Percentiles rank a stretch among this genome's conserved stretches.
These are phyloP conservation scores for Tursiops truncatus DNA, from an alignment of 2,113 vertebrate genomes.

Conservation along the genomic window DNA sequence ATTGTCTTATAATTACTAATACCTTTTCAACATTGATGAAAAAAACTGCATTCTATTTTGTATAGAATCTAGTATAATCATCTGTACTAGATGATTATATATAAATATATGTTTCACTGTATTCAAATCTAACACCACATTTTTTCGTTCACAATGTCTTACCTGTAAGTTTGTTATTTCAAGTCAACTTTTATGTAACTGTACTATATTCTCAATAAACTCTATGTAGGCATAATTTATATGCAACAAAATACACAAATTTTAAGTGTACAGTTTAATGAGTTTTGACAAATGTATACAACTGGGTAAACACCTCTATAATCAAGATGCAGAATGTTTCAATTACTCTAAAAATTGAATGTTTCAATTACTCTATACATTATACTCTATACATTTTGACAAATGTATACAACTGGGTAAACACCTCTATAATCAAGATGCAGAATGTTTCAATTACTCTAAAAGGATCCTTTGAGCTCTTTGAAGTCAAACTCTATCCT, in stretches of 20 bases:
- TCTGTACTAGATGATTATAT: not conserved
- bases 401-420: conserved; percentile 42
- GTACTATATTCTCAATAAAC: not conserved
- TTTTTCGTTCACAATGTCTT: not conserved
- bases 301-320: not conserved
- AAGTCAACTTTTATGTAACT: conserved; percentile 17
- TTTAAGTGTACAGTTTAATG: conserved; percentile 39
- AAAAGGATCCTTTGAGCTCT: not conserved
- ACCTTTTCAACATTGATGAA: not conserved
- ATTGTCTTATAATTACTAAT: not conserved
- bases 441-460: conserved; percentile 47
- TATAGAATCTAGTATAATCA: not conserved
- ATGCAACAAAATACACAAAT: not conserved
- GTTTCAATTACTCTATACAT: too few relatives aligned
- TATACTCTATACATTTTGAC: not conserved
- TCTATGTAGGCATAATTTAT: not conserved
- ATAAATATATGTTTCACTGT: not conserved
- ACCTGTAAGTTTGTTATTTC: conserved; percentile 38
- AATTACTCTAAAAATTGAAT: not conserved
- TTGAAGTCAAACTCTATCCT: conserved; percentile 16
- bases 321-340: conserved; percentile 48
- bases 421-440: not conserved
- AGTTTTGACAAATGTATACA: conserved; percentile 52
- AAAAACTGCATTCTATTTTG: not conserved
- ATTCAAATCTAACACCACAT: not conserved